These are phyloP conservation scores for Corythoichthys haematopterus DNA, from an alignment of 2,113 vertebrate genomes.

Conservation along the genomic window DNA sequence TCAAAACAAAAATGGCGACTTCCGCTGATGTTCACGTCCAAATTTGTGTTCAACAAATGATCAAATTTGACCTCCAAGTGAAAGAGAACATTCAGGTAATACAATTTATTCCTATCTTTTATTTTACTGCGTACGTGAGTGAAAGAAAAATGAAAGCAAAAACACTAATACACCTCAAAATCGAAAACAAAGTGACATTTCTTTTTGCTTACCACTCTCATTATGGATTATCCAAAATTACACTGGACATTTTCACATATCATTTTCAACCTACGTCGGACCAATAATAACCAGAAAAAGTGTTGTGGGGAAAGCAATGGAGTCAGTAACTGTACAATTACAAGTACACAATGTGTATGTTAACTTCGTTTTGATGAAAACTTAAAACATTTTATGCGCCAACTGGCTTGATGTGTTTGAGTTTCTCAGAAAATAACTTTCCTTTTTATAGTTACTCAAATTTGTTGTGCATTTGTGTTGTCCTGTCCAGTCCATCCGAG, in stretches of 20 bases:
- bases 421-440: background rate
- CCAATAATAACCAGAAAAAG: too few relatives aligned
- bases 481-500: conserved; percentile 67
- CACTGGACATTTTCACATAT: too few relatives aligned
- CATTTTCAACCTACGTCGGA: too few relatives aligned
- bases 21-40: background rate
- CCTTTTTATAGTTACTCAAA: too few relatives aligned
- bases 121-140: too few relatives aligned
- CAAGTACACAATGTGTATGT: too few relatives aligned
- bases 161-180: too few relatives aligned
- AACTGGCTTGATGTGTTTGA: background rate
- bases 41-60: conserved; percentile 1
- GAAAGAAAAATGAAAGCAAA: background rate
- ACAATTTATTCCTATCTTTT: background rate
- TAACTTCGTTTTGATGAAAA: too few relatives aligned
- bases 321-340: too few relatives aligned
- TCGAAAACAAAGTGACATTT: background rate
- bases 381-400: background rate
- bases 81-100: background rate
- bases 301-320: background rate
- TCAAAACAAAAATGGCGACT: background rate
- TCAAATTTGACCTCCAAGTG: background rate
- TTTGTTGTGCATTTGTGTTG: conserved; percentile 1
- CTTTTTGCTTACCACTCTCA: too few relatives aligned
- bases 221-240: too few relatives aligned